These are phyloP conservation scores for Lontra canadensis DNA, from an alignment of 2,113 vertebrate genomes.

Conservation along the genomic window DNA sequence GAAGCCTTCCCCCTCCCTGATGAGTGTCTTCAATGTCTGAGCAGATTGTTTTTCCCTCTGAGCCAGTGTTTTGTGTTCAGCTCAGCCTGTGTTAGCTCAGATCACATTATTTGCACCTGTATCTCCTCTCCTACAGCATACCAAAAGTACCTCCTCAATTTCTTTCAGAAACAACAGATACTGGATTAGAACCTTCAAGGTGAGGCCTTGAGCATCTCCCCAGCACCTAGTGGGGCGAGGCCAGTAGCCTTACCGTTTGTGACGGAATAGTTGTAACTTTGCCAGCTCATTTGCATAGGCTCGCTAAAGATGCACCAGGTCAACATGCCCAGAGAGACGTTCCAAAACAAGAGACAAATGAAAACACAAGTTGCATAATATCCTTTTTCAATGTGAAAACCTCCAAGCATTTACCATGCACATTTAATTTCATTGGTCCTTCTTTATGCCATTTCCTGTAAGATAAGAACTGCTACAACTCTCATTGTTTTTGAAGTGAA, in stretches of 20 bases:
- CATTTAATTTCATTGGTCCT: neutral
- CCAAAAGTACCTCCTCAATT: neutral
- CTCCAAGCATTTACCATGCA: neutral
- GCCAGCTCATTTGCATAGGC: neutral
- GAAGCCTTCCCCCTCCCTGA: neutral
- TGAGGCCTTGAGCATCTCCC: too few relatives aligned
- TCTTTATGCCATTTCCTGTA: neutral
- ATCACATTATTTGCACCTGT: neutral
- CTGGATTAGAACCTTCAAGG: neutral
- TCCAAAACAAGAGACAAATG: neutral
- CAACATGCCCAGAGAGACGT: neutral
- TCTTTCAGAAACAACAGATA: neutral
- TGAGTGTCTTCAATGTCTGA: neutral
- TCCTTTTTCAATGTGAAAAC: neutral
- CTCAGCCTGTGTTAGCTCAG: neutral
- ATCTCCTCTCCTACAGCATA: neutral
- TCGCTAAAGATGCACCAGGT: neutral
- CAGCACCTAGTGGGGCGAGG: neutral
- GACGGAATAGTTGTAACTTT: neutral
- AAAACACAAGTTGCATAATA: neutral
- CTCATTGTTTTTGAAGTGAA: slow-evolving; percentile 8
- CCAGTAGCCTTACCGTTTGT: neutral
- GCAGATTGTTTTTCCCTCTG: neutral
- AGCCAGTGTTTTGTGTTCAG: neutral
- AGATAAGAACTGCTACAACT: neutral